Base-by-base conservation (phyloP, 2,888 invertebrate genomes). In the Entomobrya proxima region DNA sequence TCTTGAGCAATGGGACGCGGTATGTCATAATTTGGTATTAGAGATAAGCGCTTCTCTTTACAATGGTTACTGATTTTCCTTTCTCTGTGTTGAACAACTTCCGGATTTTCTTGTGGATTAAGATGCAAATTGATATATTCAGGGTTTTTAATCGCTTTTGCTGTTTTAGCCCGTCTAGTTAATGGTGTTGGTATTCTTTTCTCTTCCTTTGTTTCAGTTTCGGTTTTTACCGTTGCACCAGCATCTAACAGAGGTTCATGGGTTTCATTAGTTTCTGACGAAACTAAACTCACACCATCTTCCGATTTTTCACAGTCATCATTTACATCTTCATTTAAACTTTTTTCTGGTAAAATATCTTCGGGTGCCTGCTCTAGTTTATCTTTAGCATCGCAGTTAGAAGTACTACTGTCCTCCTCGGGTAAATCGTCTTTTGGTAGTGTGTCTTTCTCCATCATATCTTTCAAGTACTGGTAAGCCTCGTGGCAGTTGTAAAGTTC, bases 381-480 rank as follows among this genome's bases (percentile, higher is more conserved):
- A n/a, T n/a, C n/a, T n/a, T n/a, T n/a, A n/a, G n/a, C n/a, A n/a
- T n/a, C n/a, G n/a, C n/a, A 32, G n/a, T 72, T 72, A 35, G 24
- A 72, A 72, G 13, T 64, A 7, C 21, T 35, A 81, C 50, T 30
- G 50, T 81, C 18, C 47, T 35, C 37, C 72, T n/a, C n/a, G n/a
- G n/a, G n/a, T n/a, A 40, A 58, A 15, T 11, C n/a, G 9, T 75
- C 24, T 61, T 58, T 44, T 15, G 21, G 2, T 74, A 21, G 21
- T 3, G 40, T 69, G 35, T 79, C 75, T 40, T 82, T 82, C n/a
- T 76, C 83, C 4, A 77, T 13, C 27, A 84, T 21, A 24, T 88
- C 88, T 81, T 89, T 89, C 30, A 89, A 79, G 72, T 79, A 86
- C 35, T 87, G 86, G 13, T 86, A 86, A 2, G 89, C 89, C 55